Base-by-base conservation (phyloP, 2,113 vertebrate species). In the Nestor notabilis region DNA sequence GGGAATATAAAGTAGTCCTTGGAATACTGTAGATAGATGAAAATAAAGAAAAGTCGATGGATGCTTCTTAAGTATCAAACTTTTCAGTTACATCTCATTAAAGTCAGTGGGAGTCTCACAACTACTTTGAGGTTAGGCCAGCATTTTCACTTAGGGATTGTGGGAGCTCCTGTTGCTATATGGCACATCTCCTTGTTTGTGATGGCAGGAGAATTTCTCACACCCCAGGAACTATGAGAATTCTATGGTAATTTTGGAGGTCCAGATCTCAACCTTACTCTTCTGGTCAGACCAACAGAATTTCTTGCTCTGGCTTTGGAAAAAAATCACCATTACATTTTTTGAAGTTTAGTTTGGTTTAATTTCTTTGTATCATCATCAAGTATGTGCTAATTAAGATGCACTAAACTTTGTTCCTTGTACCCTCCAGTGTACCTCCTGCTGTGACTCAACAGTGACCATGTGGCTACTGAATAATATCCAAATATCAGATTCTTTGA, bases 21-120 rank as follows among this genome's bases (percentile, higher is more conserved):
- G 49, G 20, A 31, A 4, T 35, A 14, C 3, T 46, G 50, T 43
- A 60, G 17, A 33, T 35, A 61, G 31, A 44, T 74, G 49, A 49
- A 90, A 89, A 86, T 18, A 23, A 79, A 66, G 19, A 65, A 28
- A 50, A 81, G 55, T 68, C 17, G 31, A 52, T 53, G 66, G 17
- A n/a, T 13, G 4, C 24, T 56, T 16, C 52, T 80, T 83, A 24
- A 0, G 0, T 53, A 35, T 71, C 29, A 35, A 35, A 49, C 20
- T 56, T 55, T 16, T 49, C 63, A 58, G 63, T 79, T 85, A 64
- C 55, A 65, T 76, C 47, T 64, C 66, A 43, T 41, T 85, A 3
- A 90, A 56, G n/a, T 63, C 66, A 43, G 49, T 24, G 25, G 63
- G 46, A 84, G 17, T 80, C 35, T 74, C 33, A 25, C 44, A 37